phyloP scores from a whole-genome alignment of 2,888 invertebrate species.

The Adelphocoris suturalis region DNA sequence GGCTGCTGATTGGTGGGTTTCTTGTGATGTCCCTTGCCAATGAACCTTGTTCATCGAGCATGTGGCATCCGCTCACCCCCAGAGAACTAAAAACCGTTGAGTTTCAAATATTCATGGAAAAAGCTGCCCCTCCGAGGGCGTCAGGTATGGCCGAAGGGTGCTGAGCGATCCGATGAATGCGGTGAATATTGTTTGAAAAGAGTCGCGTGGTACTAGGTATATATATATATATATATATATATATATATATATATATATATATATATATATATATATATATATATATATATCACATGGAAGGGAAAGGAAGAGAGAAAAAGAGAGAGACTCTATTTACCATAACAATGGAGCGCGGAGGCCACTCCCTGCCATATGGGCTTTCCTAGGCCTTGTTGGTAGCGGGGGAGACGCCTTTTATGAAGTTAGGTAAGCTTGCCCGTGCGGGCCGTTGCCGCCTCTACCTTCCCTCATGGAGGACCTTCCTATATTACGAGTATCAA shows the following conservation, averaged over 20 bases:
- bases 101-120: conserved; percentile 13
- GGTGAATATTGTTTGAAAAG: conserved; percentile 17
- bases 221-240: neutral
- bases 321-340: neutral
- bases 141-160: neutral
- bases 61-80: neutral
- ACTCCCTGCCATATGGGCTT: conserved; percentile 4
- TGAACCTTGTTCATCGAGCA: neutral
- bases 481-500: conserved; percentile 4
- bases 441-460: neutral
- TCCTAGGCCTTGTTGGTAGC: neutral
- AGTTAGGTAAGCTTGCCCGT: conserved; percentile 9
- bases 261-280: neutral
- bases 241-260: neutral
- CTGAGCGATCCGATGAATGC: neutral
- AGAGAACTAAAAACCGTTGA: neutral
- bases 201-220: conserved; percentile 12
- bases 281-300: neutral
- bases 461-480: neutral
- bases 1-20: too few relatives aligned
- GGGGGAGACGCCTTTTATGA: conserved; percentile 6
- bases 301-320: neutral
- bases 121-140: neutral
- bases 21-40: too few relatives aligned
- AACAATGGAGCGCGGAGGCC: neutral